Evolutionary conservation across 1,140 invertebrate species (phyloP).

Genomic region (Camponotus pennsylvanicus): DNA sequence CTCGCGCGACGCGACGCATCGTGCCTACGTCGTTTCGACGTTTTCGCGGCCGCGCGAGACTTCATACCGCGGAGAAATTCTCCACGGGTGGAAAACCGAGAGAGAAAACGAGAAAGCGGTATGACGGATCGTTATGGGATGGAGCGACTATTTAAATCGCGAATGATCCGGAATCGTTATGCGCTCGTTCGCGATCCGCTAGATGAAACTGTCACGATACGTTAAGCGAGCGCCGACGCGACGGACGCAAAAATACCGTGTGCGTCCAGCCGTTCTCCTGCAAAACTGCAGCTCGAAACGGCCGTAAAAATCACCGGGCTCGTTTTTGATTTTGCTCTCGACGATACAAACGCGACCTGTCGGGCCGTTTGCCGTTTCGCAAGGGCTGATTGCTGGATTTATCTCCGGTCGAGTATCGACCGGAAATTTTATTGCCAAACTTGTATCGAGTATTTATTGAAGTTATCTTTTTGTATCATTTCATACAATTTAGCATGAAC

Average conservation of each 20-base stretch:
- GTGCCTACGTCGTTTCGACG: conserved; percentile 67
- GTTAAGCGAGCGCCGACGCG: conserved; percentile 45
- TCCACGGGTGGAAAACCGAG: conserved; percentile 6
- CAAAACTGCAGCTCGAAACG: conserved; percentile 33
- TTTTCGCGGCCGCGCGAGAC: conserved; percentile 71
- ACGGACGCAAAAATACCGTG: conserved; percentile 17
- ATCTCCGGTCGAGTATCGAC: conserved; percentile 20
- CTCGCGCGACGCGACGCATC: conserved; percentile 61
- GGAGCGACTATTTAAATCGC: conserved; percentile 71
- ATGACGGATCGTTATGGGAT: conserved; percentile 65
- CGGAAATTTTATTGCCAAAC: conserved; percentile 33
- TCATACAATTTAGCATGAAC: background rate
- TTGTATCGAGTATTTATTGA: background rate
- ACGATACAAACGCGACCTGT: conserved; percentile 29
- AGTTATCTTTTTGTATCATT: background rate
- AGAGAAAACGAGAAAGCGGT: background rate
- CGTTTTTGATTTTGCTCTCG: conserved; percentile 55
- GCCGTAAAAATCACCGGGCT: conserved; percentile 52
- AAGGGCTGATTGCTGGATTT: conserved; percentile 36
- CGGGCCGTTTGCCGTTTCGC: background rate
- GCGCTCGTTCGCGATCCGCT: conserved; percentile 49
- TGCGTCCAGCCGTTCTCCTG: background rate
- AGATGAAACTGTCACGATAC: conserved; percentile 71
- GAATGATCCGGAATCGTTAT: conserved; percentile 42
- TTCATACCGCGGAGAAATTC: conserved; percentile 72